phyloP scores from a whole-genome alignment of 2,113 vertebrate species.

The Peromyscus leucopus region DNA sequence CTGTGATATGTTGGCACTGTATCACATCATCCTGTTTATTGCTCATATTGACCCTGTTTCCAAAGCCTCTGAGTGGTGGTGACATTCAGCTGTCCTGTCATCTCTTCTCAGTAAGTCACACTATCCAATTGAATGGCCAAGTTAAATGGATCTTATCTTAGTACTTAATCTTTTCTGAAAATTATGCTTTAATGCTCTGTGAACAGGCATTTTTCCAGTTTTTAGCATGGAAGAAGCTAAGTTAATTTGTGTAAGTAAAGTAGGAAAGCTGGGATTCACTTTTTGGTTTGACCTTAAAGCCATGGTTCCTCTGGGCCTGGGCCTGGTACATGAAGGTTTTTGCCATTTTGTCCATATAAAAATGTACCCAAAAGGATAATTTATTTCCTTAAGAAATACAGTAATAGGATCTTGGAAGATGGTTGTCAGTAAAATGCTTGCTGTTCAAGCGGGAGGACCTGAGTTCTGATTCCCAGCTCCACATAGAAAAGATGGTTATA shows the following conservation, averaged over 20 bases:
- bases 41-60: not conserved
- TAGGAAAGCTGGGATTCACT: not conserved
- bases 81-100: not conserved
- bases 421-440: not conserved
- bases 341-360: slow-evolving; percentile 22
- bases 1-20: not conserved
- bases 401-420: not conserved
- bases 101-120: not conserved
- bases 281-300: not conserved
- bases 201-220: not conserved
- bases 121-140: not conserved
- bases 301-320: not conserved
- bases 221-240: not conserved
- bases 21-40: not conserved
- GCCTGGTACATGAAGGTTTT: not conserved
- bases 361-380: not conserved
- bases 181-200: not conserved
- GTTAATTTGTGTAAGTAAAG: not conserved
- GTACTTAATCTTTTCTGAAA: slow-evolving; percentile 34
- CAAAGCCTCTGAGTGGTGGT: not conserved
- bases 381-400: slow-evolving; percentile 16
- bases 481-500: not conserved
- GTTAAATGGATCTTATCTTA: slow-evolving; percentile 14
- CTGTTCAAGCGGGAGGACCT: not conserved
- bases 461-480: not conserved